Evolutionary conservation across 2,888 invertebrate genomes (phyloP).

Genomic region (Troides aeacus): DNA sequence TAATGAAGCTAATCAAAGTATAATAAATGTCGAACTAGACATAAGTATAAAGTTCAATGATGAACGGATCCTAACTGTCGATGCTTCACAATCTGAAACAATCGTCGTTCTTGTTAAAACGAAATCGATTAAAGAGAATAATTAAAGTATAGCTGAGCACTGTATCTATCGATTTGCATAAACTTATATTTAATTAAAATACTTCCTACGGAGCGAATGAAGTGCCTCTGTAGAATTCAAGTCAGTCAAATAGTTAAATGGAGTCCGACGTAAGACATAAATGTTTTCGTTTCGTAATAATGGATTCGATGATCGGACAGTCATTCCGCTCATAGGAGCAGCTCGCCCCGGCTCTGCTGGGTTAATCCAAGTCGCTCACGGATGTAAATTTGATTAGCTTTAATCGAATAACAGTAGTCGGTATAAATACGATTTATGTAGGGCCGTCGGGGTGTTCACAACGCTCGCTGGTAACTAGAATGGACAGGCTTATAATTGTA

Average conservation of each 20-base stretch:
- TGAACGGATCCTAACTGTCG: no score
- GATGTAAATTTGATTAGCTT: constrained; percentile 39
- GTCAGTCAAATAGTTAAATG: constrained; percentile 4
- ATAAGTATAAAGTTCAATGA: background rate
- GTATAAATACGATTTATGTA: constrained; percentile 22
- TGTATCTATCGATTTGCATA: no score
- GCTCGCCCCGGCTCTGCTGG: constrained; percentile 31
- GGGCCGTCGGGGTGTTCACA: constrained; percentile 21
- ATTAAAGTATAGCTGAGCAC: no score
- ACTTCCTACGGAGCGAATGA: background rate
- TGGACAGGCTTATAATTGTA: constrained; percentile 33
- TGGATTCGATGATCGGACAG: constrained; percentile 21
- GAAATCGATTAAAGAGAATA: no score
- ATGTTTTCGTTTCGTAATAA: constrained; percentile 20
- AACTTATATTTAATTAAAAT: no score
- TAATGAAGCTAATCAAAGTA: constrained; percentile 4
- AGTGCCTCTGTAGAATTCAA: background rate
- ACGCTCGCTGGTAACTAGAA: constrained; percentile 29
- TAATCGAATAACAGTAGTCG: constrained; percentile 40
- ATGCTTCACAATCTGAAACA: no score
- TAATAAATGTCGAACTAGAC: background rate
- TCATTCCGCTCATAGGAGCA: constrained; percentile 13
- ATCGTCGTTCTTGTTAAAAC: no score
- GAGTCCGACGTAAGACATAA: constrained; percentile 4
- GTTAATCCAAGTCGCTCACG: constrained; percentile 34